Conservation (phyloP, 2,797 vertebrate genomes). For the Alfaro cultratus region DNA sequence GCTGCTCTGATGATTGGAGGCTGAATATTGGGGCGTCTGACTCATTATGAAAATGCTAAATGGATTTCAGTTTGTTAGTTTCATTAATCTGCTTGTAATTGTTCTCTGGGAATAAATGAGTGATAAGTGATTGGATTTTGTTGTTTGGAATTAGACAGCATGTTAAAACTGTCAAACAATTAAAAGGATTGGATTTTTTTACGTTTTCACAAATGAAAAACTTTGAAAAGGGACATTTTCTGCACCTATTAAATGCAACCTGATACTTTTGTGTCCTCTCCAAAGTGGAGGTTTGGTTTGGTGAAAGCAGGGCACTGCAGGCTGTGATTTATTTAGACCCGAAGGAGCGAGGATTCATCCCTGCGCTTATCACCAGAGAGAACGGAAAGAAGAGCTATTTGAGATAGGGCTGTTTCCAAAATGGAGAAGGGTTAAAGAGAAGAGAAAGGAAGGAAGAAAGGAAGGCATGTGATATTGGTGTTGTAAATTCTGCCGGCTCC, state of each 20-base stretch:
- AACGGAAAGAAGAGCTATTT: conserved; percentile 38
- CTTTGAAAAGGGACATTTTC: neutral
- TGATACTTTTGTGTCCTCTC: conserved; percentile 39
- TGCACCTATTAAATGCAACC: neutral
- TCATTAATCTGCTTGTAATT: conserved; percentile 58
- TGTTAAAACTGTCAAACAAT: conserved; percentile 25
- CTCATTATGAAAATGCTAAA: conserved; percentile 61
- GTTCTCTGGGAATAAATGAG: conserved; percentile 27
- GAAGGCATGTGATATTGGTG: conserved; percentile 43
- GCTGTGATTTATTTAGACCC: conserved; percentile 75
- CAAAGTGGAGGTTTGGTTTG: conserved; percentile 62
- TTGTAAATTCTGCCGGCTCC: conserved; percentile 66
- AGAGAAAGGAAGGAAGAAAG: conserved; percentile 26
- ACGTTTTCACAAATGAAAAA: neutral
- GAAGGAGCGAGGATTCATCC: conserved; percentile 59
- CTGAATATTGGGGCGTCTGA: conserved; percentile 47
- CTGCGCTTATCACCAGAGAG: conserved; percentile 42
- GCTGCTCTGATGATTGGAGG: conserved; percentile 41
- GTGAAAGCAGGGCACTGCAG: conserved; percentile 61
- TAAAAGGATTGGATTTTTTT: conserved; percentile 6
- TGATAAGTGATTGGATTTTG: conserved; percentile 17
- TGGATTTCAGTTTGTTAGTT: conserved; percentile 61
- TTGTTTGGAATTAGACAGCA: conserved; percentile 22
- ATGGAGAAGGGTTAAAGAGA: conserved; percentile 37
- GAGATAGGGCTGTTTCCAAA: conserved; percentile 37